phyloP scores from a whole-genome alignment of 1,140 invertebrate genomes.

The Antheraea pernyi region DNA sequence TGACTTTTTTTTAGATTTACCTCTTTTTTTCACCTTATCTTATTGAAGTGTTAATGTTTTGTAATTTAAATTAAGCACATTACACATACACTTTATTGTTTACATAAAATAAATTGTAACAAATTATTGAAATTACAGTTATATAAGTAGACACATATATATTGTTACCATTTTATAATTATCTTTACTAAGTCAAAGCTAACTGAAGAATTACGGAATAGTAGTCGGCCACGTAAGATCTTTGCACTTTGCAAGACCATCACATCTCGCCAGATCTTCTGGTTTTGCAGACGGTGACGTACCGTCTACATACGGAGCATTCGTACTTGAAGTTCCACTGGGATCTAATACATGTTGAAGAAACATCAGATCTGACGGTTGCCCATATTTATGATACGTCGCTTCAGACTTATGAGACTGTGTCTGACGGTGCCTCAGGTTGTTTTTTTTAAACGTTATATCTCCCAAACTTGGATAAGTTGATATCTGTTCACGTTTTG shows the following conservation, averaged over 20 bases:
- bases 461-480: neutral
- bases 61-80: too few relatives aligned
- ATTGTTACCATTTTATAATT: too few relatives aligned
- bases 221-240: neutral
- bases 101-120: too few relatives aligned
- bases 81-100: too few relatives aligned
- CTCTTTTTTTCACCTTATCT: too few relatives aligned
- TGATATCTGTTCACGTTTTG: neutral
- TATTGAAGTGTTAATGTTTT: too few relatives aligned
- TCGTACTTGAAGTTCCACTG: neutral
- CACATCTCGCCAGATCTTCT: neutral
- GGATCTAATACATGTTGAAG: neutral
- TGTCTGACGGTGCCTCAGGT: neutral
- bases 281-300: neutral
- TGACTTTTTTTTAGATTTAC: too few relatives aligned
- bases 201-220: neutral
- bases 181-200: too few relatives aligned
- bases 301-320: neutral
- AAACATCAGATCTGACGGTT: neutral
- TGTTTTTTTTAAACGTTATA: neutral
- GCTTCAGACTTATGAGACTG: neutral
- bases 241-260: neutral
- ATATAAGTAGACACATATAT: too few relatives aligned
- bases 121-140: too few relatives aligned
- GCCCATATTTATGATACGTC: neutral